Evolutionary conservation across 2,888 invertebrate genomes (phyloP).

Genomic region (Cerastis rubricosa): DNA sequence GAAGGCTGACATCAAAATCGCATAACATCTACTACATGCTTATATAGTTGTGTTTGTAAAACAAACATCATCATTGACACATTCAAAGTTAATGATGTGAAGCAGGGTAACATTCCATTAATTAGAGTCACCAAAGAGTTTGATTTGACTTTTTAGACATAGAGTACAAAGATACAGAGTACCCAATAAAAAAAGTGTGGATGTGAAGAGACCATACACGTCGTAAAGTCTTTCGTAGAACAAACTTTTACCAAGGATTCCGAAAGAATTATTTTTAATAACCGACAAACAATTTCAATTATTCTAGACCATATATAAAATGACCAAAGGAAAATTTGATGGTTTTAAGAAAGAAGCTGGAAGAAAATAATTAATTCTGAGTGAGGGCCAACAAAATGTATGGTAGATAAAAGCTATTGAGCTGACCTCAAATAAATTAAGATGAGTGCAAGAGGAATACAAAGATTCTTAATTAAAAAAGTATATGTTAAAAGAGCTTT

Average conservation of each 20-base stretch:
- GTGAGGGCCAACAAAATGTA: not conserved
- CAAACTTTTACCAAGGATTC: not conserved
- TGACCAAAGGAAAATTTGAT: not conserved
- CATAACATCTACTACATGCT: not conserved
- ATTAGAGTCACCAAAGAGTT: constrained; percentile 71
- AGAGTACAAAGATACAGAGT: not conserved
- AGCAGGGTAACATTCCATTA: constrained; percentile 68
- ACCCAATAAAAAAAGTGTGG: not conserved
- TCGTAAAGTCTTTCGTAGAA: not conserved
- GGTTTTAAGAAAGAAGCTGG: not conserved
- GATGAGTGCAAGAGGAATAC: not conserved
- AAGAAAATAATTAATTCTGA: too few species aligned
- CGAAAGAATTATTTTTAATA: not conserved
- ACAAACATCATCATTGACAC: constrained; percentile 22
- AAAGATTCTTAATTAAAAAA: not conserved
- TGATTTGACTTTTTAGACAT: constrained; percentile 38
- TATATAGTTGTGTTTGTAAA: constrained; percentile 5
- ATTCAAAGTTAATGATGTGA: constrained; percentile 35
- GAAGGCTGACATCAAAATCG: too few species aligned
- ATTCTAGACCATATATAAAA: not conserved
- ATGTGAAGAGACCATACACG: not conserved
- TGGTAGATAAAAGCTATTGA: too few species aligned
- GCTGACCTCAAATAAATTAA: not conserved
- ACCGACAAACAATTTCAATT: not conserved
- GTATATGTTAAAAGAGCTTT: not conserved